These are phyloP conservation scores for Amazona guildingii DNA, from an alignment of 2,113 vertebrate species.

Conservation along the genomic window DNA sequence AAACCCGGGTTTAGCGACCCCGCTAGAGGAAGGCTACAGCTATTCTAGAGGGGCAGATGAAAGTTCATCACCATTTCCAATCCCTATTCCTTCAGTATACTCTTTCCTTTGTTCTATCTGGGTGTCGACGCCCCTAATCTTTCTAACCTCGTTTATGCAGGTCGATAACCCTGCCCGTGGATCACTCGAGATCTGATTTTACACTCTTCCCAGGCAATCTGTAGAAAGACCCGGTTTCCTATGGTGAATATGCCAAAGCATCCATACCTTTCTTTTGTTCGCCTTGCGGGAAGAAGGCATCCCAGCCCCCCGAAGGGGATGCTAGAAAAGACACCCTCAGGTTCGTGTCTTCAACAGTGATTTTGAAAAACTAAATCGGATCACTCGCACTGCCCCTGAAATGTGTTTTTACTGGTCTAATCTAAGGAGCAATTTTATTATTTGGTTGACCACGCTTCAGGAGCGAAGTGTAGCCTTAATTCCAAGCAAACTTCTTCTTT, in stretches of 20 bases:
- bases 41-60: not conserved
- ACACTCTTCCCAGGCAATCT: not conserved
- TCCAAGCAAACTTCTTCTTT: not conserved
- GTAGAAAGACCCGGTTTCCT: not conserved
- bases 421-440: conserved; percentile 5
- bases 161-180: not conserved
- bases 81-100: rapidly evolving
- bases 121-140: not conserved
- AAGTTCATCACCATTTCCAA: not conserved
- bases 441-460: not conserved
- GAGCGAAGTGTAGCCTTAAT: not conserved
- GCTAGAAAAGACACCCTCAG: not conserved
- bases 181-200: not conserved
- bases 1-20: not conserved
- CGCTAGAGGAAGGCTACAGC: not conserved
- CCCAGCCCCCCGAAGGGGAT: not conserved
- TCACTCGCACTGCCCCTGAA: not conserved
- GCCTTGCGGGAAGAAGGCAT: not conserved
- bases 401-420: not conserved
- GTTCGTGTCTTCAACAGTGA: not conserved
- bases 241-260: not conserved
- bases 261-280: conserved; percentile 42
- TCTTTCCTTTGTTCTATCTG: conserved; percentile 7
- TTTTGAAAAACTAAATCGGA: not conserved
- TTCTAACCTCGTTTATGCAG: not conserved